Conservation (phyloP, 2,888 invertebrate genomes). For the Ptilodon capucinus region DNA sequence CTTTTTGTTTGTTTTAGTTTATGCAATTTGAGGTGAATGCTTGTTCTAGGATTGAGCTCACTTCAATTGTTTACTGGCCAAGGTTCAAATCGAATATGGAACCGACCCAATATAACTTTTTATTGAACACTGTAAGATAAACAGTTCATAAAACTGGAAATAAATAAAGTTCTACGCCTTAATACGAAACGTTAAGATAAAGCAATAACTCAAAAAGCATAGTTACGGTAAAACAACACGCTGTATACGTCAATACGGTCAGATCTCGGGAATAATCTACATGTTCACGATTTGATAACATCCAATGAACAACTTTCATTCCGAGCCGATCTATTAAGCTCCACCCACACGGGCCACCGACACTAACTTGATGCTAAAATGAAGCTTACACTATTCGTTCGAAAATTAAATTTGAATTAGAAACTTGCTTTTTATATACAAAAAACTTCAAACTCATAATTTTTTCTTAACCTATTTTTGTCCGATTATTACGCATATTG, state of each 20-base stretch:
- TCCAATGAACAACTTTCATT: conserved; percentile 75
- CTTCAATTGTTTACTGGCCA: too few species aligned
- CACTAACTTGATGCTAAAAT: conserved; percentile 52
- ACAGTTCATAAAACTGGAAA: too few species aligned
- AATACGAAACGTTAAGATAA: neutral
- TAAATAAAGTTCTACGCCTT: neutral
- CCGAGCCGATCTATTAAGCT: conserved; percentile 63
- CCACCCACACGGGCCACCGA: conserved; percentile 69
- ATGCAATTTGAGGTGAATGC: too few species aligned
- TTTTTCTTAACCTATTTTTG: too few species aligned
- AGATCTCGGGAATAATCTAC: conserved; percentile 59
- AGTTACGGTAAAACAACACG: conserved; percentile 21
- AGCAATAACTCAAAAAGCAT: neutral
- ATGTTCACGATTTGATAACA: conserved; percentile 71
- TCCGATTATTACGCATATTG: too few species aligned
- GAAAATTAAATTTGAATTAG: neutral
- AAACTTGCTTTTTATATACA: neutral
- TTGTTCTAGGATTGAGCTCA: too few species aligned
- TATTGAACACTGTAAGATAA: too few species aligned
- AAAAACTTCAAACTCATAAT: neutral
- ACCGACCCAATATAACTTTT: too few species aligned
- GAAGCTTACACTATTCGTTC: conserved; percentile 26
- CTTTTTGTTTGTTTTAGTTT: too few species aligned
- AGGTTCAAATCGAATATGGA: too few species aligned
- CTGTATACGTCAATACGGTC: conserved; percentile 32